Percentiles rank a stretch among this genome's conserved stretches.
These are phyloP conservation scores for Alligator mississippiensis DNA, from an alignment of 2,113 vertebrate species.

Conservation along the genomic window DNA sequence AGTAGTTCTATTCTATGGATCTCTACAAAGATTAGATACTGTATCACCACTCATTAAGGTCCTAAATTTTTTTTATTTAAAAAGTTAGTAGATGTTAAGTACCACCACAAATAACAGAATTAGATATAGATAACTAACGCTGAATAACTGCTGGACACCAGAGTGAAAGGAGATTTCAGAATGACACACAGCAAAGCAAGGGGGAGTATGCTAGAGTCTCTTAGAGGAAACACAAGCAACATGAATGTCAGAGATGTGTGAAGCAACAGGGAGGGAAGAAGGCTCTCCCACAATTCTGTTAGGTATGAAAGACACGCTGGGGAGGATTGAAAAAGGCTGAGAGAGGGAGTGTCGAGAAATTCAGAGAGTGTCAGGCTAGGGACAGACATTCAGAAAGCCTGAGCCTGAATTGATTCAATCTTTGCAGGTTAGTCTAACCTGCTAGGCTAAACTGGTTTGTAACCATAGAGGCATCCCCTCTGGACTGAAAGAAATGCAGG, in stretches of 20 bases:
- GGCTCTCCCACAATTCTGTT: accelerated
- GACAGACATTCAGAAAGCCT: background rate
- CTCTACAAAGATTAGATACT: background rate
- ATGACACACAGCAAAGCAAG: accelerated
- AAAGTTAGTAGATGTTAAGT: background rate
- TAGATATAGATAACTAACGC: background rate
- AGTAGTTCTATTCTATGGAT: background rate
- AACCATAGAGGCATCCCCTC: no score
- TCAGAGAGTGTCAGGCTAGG: background rate
- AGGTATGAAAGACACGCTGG: background rate
- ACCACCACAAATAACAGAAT: background rate
- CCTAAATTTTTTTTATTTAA: background rate
- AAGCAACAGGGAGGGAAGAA: background rate
- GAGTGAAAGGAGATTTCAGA: background rate
- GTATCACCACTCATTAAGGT: background rate
- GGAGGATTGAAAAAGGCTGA: background rate
- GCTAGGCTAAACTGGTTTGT: no score
- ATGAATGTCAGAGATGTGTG: background rate
- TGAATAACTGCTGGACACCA: background rate
- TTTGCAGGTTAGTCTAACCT: no score
- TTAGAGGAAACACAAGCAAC: background rate
- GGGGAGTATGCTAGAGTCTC: background rate
- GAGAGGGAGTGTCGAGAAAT: background rate
- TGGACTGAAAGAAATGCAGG: no score
- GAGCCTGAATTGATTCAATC: no score